phyloP scores from a whole-genome alignment of 2,888 invertebrate genomes.

The Poecilus cupreus region DNA sequence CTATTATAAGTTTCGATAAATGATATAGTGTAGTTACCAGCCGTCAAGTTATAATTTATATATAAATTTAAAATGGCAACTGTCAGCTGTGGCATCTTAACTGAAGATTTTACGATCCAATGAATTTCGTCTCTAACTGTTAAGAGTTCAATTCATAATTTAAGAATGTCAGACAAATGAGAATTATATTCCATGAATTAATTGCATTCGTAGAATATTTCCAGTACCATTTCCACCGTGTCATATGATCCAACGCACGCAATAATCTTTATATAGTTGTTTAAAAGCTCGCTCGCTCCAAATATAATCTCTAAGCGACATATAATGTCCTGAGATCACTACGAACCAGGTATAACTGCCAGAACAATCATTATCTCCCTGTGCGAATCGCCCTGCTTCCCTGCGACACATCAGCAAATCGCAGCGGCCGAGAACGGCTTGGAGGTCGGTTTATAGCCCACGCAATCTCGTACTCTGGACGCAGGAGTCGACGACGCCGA shows the following conservation, averaged over 20 bases:
- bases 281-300: conserved; percentile 10
- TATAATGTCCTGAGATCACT: not conserved
- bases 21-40: no score
- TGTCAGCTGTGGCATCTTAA: no score
- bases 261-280: conserved; percentile 24
- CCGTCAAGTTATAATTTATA: no score
- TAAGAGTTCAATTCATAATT: no score
- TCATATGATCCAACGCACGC: not conserved
- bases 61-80: no score
- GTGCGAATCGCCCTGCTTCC: not conserved
- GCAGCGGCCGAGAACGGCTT: not conserved
- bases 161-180: no score
- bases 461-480: conserved; percentile 40
- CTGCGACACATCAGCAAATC: conserved; percentile 1
- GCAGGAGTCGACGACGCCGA: conserved; percentile 11
- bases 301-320: not conserved
- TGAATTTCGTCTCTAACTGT: no score
- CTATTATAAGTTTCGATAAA: no score
- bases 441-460: conserved; percentile 23
- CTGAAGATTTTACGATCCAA: no score
- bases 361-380: conserved; percentile 18
- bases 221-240: not conserved
- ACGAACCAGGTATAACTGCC: not conserved
- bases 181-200: no score
- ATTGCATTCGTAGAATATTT: no score